Evolutionary conservation across 2,113 vertebrate species (phyloP), one percentile per base, ranked within the genome.

Genomic region (Tachysurus vachellii): DNA sequence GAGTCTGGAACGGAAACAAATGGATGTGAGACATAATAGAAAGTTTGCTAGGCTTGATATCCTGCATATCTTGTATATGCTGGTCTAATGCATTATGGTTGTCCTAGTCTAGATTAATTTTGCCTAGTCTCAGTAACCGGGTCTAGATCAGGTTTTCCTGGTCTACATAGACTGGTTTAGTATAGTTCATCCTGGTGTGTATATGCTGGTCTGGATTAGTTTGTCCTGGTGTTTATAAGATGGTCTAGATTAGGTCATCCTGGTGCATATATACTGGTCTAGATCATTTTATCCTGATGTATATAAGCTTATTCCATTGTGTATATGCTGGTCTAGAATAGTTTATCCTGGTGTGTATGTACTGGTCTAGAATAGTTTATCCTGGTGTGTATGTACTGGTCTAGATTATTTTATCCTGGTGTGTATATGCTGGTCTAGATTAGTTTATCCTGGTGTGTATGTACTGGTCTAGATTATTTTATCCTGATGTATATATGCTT

Each of bases 1-100:
- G 92, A 91, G 86, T 92, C 97, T 99, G 95, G 80, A 92, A 11
- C 77, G 81, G 61, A 57, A 12, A 91, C 8, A 90, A 77, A 56
- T 9, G 16, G 11, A 62, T 50, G 9, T 59, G 19, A 50, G 50
- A 57, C 53, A 56, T 56, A 21, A 31, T 57, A 21, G 16, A 36
- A 19, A 79, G 16, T 10, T 56, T 79, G 53, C n/a, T 56, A 4
- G 47, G 53, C 47, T 53, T 4, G 10, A 71, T 44, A 42, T 31
- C 66, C 66, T 70, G 31, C 66, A 36, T 26, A 8, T 36, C 28
- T 14, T 31, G n/a, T 68, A 13, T 31, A 68, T 16, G 12, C 64
- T 66, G 62, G 14, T 70, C 66, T 36, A 17, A 31, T 19, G 47
- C 47, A 50, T 36, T 2, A 36, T 36, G 36, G 36, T 36, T 36